Percentiles rank a stretch among this genome's conserved stretches.
phyloP scores from a whole-genome alignment of 2,797 vertebrate species.

The Premnoplex brunnescens region DNA sequence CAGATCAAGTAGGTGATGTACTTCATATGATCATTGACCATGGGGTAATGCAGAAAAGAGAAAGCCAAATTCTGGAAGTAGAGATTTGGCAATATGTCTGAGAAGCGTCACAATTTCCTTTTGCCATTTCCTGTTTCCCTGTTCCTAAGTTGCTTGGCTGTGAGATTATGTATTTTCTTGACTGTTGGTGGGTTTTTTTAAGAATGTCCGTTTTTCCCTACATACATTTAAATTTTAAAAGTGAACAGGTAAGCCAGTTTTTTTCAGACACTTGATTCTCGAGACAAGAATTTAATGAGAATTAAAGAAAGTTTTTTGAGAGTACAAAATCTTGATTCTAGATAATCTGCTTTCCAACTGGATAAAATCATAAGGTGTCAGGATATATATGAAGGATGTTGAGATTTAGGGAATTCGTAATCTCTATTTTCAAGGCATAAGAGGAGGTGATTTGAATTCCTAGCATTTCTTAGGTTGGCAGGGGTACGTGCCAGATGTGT shows the following conservation, averaged over 20 bases:
- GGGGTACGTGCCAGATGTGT: rapidly evolving
- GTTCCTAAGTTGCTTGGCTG: not conserved
- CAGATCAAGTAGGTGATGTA: not conserved
- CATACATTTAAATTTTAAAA: not conserved
- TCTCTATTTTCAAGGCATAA: not conserved
- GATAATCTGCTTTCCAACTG: not conserved
- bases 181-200: not conserved
- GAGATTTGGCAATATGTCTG: not conserved
- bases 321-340: not conserved
- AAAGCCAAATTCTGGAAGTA: not conserved
- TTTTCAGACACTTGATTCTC: not conserved
- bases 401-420: not conserved
- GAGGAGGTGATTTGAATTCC: not conserved
- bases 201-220: not conserved
- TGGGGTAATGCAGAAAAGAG: not conserved
- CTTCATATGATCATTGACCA: not conserved
- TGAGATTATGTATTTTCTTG: not conserved
- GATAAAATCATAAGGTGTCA: not conserved
- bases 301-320: not conserved
- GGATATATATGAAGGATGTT: not conserved
- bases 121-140: not conserved
- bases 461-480: not conserved
- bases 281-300: not conserved
- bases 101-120: not conserved
- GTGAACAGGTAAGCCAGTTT: not conserved